Percentiles rank a stretch among this genome's conserved stretches.
phyloP scores from a whole-genome alignment of 2,888 invertebrate genomes.

The Cerastoderma edule region DNA sequence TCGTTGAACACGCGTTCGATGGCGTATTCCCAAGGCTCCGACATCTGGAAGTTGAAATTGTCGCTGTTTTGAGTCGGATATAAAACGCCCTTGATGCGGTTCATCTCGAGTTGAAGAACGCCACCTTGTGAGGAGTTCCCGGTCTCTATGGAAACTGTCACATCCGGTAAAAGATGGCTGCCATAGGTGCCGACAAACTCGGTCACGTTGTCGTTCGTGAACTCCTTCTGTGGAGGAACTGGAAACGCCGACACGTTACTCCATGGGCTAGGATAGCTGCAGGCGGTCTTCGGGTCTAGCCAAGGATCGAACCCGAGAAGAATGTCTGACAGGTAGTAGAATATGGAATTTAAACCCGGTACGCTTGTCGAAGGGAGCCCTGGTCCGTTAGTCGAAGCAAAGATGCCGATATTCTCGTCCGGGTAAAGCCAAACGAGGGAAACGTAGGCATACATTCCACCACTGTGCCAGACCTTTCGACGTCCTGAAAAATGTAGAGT shows the following conservation, averaged over 20 bases:
- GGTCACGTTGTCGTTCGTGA: conserved; percentile 27
- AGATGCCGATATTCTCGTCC: conserved; percentile 42
- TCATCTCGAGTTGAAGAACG: conserved; percentile 38
- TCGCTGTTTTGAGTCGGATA: conserved; percentile 28
- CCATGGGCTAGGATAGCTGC: conserved; percentile 55
- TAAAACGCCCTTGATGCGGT: conserved; percentile 48
- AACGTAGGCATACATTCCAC: conserved; percentile 46
- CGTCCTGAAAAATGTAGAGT: too few species aligned
- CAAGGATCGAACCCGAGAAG: conserved; percentile 43
- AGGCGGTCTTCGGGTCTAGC: conserved; percentile 41
- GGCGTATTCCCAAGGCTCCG: conserved; percentile 55
- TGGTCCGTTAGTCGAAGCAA: conserved; percentile 47
- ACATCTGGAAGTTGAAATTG: conserved; percentile 37
- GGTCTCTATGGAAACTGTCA: conserved; percentile 11
- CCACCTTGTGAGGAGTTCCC: background rate
- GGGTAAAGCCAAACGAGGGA: conserved; percentile 54
- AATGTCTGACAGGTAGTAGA: conserved; percentile 45
- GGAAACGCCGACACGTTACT: background rate
- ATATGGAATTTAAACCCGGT: conserved; percentile 28
- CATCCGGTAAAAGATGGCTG: conserved; percentile 45
- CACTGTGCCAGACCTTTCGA: conserved; percentile 44
- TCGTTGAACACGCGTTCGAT: conserved; percentile 29
- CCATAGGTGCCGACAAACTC: conserved; percentile 48
- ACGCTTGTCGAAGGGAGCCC: conserved; percentile 26
- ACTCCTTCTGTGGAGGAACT: background rate